Evolutionary conservation across 1,140 invertebrate genomes (phyloP), one percentile per base, ranked within the genome.

Genomic region (Pararge aegeria): DNA sequence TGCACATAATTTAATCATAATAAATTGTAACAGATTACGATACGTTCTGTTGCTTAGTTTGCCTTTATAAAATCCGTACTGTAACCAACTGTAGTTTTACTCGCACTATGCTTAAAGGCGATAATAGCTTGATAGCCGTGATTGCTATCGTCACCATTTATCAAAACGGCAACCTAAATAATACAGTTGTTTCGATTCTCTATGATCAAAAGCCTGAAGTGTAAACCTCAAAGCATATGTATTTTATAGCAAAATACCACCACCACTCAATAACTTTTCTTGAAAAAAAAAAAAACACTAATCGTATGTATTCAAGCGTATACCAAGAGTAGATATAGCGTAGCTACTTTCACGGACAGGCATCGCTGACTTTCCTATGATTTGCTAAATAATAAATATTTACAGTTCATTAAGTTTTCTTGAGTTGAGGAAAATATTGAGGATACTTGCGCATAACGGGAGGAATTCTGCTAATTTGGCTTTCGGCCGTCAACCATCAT

Each of bases 1-100:
- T 55, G 21, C 0, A 6, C 15, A 63, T 60, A 55, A 55, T 55
- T 48, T 58, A 29, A 58, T 67, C 57, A 67, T 62, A 59, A 13
- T 48, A 34, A 46, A 48, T 24, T 24, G 18, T 21, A 19, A 34
- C 49, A 49, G 44, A 20, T 44, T 34, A 34, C 24, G 24, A 24
- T 24, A 7, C 2, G 30, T 34, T 12, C 10, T 34, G 30, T 34
- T 34, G 30, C 30, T 2, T 12, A 34, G 30, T 34, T n/a, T 34
- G 10, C 30, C 30, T 34, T 2, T 34, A 34, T 10, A 34, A 10
- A 34, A 6, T 34, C 30, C 30, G 30, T 34, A 34, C 30, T 34
- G 10, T n/a, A n/a, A n/a, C n/a, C n/a, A n/a, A n/a, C n/a, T n/a
- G n/a, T n/a, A n/a, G n/a, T n/a, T n/a, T n/a, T n/a, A n/a, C n/a